Base-by-base conservation (phyloP, 2,797 vertebrate species). In the Champsocephalus esox region DNA sequence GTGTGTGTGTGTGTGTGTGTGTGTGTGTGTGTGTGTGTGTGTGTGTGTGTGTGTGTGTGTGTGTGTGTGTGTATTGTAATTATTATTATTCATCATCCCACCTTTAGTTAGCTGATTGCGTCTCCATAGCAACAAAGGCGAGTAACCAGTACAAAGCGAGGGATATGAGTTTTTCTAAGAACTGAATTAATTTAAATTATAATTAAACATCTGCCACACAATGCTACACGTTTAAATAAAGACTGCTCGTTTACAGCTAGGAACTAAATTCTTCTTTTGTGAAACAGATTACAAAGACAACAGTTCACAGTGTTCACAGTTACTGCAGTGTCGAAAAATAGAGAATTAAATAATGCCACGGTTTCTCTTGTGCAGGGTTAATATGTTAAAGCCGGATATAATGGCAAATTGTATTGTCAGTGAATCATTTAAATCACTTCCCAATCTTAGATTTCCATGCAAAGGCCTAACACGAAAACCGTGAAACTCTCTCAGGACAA, bases 121-220 rank as follows among this genome's bases (percentile, higher is more conserved):
- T 93, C 79, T 87, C 91, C 89, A 84, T 92, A 73, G 90, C 86
- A 91, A 90, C 88, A 77, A 65, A 75, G 75, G 69, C 9, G 12
- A 81, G 73, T 17, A 80, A 70, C 24, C 4, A 12, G 48, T 67
- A 78, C 59, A 52, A 65, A 80, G 19, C 60, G 49, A 62, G 6
- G n/a, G 74, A 65, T 70, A 66, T 70, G 8, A 71, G 16, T 79
- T 84, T 82, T 70, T 81, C 75, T 66, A 63, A 71, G 59, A 69
- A 56, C 24, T 28, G 67, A 87, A 83, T 82, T 5, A 65, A 66
- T 70, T 57, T 21, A 78, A 75, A 80, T 82, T 54, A 71, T 70
- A 87, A 82, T 70, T 64, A 73, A 82, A 82, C 77, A 79, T 82
- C 73, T 82, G 79, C 73, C 70, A 50, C 64, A 74, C 70, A 81